Conservation (phyloP, 2,113 vertebrate species). For the Tetraodon nigroviridis region DNA sequence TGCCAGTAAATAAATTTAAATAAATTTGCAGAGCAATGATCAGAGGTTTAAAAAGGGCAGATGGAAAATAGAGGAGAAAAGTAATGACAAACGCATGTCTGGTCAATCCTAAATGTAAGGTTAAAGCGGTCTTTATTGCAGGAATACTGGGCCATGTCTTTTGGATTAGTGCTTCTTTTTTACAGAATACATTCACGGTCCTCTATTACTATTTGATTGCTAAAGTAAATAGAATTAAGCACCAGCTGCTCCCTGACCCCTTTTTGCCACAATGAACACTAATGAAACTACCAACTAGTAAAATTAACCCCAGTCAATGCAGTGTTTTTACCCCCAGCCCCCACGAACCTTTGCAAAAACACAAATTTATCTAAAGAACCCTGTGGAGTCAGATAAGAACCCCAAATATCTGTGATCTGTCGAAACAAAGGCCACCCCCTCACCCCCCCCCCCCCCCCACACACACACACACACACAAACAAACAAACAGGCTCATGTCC, state of each 20-base stretch:
- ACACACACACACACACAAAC: constrained; percentile 6
- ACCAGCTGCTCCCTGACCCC: constrained; percentile 28
- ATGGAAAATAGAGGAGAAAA: background rate
- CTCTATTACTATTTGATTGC: constrained; percentile 33
- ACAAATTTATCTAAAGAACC: constrained; percentile 46
- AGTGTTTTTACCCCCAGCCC: background rate
- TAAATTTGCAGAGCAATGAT: background rate
- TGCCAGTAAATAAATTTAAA: too few species aligned
- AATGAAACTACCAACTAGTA: constrained; percentile 22
- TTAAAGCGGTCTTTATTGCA: constrained; percentile 28
- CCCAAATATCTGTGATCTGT: constrained; percentile 13
- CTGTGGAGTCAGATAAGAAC: constrained; percentile 57
- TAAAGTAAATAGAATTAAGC: constrained; percentile 25
- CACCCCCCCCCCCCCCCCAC: too few species aligned
- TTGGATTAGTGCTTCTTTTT: constrained; percentile 29
- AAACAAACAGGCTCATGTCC: constrained; percentile 22
- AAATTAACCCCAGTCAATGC: constrained; percentile 12
- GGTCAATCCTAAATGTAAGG: constrained; percentile 17
- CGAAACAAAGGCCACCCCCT: constrained; percentile 1
- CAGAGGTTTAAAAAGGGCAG: background rate
- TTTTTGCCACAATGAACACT: constrained; percentile 8
- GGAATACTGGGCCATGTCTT: constrained; percentile 4
- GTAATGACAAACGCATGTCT: constrained; percentile 5
- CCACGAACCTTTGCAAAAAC: background rate
- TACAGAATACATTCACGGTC: too few species aligned